Evolutionary conservation across 1,140 invertebrate species (phyloP).

Genomic region (Probaryconus sp.): DNA sequence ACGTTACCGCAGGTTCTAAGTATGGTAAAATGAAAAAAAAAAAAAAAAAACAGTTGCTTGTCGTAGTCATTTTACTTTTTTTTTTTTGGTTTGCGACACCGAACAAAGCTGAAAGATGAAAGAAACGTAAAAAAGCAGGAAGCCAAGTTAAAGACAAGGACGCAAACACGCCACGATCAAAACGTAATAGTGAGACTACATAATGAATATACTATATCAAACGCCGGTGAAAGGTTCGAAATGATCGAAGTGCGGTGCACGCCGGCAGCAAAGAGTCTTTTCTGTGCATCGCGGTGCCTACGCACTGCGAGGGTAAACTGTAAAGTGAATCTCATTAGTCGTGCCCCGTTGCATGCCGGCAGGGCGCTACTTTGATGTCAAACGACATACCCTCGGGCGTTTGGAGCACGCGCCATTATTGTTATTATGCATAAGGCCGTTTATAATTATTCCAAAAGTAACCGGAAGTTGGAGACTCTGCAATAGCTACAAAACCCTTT

Average conservation of each 20-base stretch:
- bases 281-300: constrained; percentile 59
- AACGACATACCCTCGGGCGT: constrained; percentile 71
- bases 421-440: constrained; percentile 65
- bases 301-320: constrained; percentile 67
- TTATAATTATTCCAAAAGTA: constrained; percentile 65
- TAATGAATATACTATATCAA: constrained; percentile 62
- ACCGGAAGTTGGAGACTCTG: constrained; percentile 61
- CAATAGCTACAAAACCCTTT: constrained; percentile 53
- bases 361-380: constrained; percentile 77
- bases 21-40: too few species aligned
- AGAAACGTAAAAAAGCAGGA: constrained; percentile 53
- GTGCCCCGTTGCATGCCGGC: constrained; percentile 70
- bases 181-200: constrained; percentile 57
- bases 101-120: constrained; percentile 58
- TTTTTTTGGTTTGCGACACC: constrained; percentile 24
- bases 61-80: constrained; percentile 47
- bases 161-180: constrained; percentile 46
- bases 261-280: constrained; percentile 62
- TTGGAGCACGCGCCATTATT: constrained; percentile 65
- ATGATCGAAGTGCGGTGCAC: constrained; percentile 60
- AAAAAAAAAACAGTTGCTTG: constrained; percentile 52
- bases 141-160: constrained; percentile 55
- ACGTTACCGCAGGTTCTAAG: too few species aligned
- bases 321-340: constrained; percentile 79
- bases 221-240: constrained; percentile 59